These are phyloP conservation scores for Hipparchia semele DNA, from an alignment of 2,888 invertebrate genomes.

Conservation along the genomic window DNA sequence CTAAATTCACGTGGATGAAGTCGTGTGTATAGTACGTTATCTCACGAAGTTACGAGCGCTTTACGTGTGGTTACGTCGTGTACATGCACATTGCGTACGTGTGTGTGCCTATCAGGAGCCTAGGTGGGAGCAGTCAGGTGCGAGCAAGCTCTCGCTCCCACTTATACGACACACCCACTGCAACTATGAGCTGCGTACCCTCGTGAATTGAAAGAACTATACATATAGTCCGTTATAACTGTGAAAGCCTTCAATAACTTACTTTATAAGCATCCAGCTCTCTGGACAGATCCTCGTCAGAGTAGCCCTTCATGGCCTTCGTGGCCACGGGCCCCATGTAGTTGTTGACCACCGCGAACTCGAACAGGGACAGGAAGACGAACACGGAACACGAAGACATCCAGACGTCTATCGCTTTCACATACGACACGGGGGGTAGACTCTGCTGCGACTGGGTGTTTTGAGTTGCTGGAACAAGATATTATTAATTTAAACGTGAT, in stretches of 20 bases:
- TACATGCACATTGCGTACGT: too few relatives aligned
- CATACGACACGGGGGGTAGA: constrained; percentile 95
- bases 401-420: constrained; percentile 96
- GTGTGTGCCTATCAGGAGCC: too few relatives aligned
- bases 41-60: too few relatives aligned
- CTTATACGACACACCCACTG: too few relatives aligned
- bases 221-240: too few relatives aligned
- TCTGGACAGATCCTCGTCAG: constrained; percentile 89
- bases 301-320: constrained; percentile 95
- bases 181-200: too few relatives aligned
- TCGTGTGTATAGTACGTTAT: too few relatives aligned
- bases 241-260: constrained; percentile 28
- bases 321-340: constrained; percentile 94
- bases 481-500: not conserved
- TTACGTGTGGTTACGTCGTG: too few relatives aligned
- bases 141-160: too few relatives aligned
- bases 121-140: too few relatives aligned
- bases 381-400: constrained; percentile 96
- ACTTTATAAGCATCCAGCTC: constrained; percentile 91
- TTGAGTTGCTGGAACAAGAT: constrained; percentile 68
- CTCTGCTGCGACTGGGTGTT: constrained; percentile 96
- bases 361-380: constrained; percentile 95
- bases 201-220: too few relatives aligned
- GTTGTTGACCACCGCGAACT: constrained; percentile 95
- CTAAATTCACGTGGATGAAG: too few relatives aligned